Evolutionary conservation across 2,888 invertebrate genomes (phyloP).

Genomic region (Lacanobia oleracea): DNA sequence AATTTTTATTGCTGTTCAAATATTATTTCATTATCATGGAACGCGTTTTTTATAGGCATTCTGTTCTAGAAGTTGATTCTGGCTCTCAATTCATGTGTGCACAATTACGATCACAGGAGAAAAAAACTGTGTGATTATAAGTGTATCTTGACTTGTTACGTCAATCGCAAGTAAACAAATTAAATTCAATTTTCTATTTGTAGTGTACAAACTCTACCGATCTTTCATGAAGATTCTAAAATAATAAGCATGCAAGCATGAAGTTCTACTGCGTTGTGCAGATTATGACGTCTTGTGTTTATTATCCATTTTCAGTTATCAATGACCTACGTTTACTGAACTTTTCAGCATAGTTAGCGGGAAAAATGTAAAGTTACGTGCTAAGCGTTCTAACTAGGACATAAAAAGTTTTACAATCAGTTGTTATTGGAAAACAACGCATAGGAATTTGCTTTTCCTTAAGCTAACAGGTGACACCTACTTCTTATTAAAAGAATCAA

Average conservation of each 20-base stretch:
- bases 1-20: constrained; percentile 49
- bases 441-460: not conserved
- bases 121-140: constrained; percentile 10
- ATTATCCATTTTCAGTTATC: constrained; percentile 2
- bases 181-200: constrained; percentile 26
- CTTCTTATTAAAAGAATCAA: constrained; percentile 25
- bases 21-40: constrained; percentile 44
- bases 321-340: constrained; percentile 12
- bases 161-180: constrained; percentile 22
- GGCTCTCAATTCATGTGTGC: not conserved
- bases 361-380: not conserved
- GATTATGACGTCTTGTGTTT: not conserved
- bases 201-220: constrained; percentile 13
- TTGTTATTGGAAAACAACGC: not conserved
- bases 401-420: constrained; percentile 1
- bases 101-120: constrained; percentile 13
- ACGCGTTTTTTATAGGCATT: constrained; percentile 20
- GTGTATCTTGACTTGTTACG: constrained; percentile 19
- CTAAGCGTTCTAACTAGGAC: not conserved
- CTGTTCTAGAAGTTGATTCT: constrained; percentile 31
- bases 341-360: constrained; percentile 28
- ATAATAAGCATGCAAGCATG: too few species aligned
- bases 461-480: not conserved
- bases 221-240: constrained; percentile 24
- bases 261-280: constrained; percentile 1